A percentile compares a stretch with the other conserved stretches of the same genome.
Conservation (phyloP, 30 jellyfish, hydroid and myxozoan genomes). For the Hydractinia echinata region DNA sequence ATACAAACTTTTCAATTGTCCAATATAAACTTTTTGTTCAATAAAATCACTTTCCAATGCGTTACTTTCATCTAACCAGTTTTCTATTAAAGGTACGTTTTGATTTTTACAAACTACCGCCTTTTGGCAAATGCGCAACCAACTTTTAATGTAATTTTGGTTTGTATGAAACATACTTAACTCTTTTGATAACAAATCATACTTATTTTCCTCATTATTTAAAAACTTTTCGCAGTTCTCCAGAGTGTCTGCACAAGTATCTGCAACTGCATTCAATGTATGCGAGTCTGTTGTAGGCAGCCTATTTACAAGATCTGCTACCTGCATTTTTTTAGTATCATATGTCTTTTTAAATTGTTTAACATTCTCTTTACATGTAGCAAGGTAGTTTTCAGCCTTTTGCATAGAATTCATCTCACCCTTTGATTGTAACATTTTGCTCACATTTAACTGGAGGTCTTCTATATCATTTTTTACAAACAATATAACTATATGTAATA, state of each 20-base stretch:
- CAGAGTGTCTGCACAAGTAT: background rate
- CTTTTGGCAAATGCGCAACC: conserved; percentile 8
- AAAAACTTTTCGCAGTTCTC: background rate
- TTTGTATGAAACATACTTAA: background rate
- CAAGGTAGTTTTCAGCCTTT: background rate
- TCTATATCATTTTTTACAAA: no score
- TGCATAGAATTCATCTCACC: background rate
- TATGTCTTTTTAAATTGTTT: background rate
- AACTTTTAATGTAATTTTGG: background rate
- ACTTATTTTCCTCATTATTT: background rate
- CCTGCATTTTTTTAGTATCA: background rate
- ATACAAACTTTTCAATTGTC: no score
- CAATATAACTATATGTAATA: no score
- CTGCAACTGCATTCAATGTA: background rate
- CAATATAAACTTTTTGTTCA: no score
- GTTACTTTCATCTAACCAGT: background rate
- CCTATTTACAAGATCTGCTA: background rate
- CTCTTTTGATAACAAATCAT: background rate
- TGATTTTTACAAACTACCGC: background rate
- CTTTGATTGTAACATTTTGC: no score
- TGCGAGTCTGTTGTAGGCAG: conserved; percentile 12
- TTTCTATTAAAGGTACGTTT: background rate
- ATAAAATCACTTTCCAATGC: no score
- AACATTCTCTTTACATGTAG: background rate
- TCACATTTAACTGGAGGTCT: no score